Evolutionary conservation across 2,113 vertebrate species (phyloP), one percentile per base, ranked within the genome.

Genomic region (Cyrtonyx montezumae): DNA sequence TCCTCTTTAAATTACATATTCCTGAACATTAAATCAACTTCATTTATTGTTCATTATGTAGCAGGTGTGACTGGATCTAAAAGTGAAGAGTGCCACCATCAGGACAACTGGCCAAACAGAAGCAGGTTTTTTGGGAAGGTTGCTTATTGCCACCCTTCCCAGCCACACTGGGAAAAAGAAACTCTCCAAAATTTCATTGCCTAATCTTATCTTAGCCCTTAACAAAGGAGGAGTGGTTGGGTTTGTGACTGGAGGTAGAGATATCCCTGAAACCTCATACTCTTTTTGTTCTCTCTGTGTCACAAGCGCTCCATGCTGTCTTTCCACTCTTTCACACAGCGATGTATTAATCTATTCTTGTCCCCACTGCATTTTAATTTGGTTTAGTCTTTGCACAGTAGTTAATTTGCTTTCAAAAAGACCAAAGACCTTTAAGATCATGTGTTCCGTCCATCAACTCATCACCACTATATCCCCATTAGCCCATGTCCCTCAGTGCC

Each of bases 81-180:
- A 76, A 91, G 96, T 5, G 32, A 95, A 87, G 93, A 94, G 87
- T 94, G 96, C 93, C 96, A 94, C 90, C 94, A 32, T 59, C 96
- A 95, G 94, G 94, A 58, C 65, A 12, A 12, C 6, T 0, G 66
- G 1, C 23, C 53, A 77, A 73, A 94, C 53, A 82, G 63, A 91
- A 85, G 36, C n/a, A 23, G 13, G n/a, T 56, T 3, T 77, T 32
- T 56, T 11, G 7, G 21, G 28, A 42, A 36, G 56, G 22, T 6
- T 84, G 32, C 19, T 56, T 56, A 10, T 34, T 36, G 5, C 10
- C 7, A 48, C 6, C 34, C 40, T 68, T 66, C 62, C 61, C 37
- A 76, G 2, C 15, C 49, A 84, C 6, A 17, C 22, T 40, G 37
- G 14, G 40, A 40, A 13, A 40, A 40, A 88, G 81, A 43, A 36